Percentiles rank a stretch among this genome's conserved stretches.
Conservation (phyloP, 2,797 vertebrate species). For the Protosalanx chinensis region DNA sequence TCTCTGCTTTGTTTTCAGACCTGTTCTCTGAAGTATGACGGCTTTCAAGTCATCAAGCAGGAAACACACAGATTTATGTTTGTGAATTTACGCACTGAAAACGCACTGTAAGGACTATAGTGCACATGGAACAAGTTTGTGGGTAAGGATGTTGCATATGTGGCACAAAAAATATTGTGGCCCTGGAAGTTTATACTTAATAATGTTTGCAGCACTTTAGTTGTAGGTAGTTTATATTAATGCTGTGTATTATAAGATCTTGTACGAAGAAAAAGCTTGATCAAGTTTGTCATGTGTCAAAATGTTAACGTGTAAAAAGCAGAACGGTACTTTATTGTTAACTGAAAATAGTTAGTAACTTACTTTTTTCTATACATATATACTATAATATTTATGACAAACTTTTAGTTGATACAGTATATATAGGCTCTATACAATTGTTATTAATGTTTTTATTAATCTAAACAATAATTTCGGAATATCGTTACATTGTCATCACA, state of each 20-base stretch:
- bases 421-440: too few relatives aligned
- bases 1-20: background rate
- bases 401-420: too few relatives aligned
- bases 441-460: background rate
- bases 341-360: background rate
- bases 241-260: background rate
- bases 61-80: background rate
- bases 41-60: background rate
- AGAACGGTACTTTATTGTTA: background rate
- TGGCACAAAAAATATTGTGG: background rate
- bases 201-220: slow-evolving; percentile 9
- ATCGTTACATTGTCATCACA: background rate
- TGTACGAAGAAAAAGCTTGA: background rate
- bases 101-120: background rate
- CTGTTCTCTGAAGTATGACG: background rate
- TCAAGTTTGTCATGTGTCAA: background rate
- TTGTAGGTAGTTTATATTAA: background rate
- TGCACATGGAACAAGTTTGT: background rate
- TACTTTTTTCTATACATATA: background rate
- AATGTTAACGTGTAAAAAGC: background rate
- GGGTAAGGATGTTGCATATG: background rate
- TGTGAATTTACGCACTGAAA: background rate
- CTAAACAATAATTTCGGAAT: background rate
- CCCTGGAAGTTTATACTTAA: slow-evolving; percentile 4
- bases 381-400: too few relatives aligned